These are phyloP conservation scores for Hedychridium roseum DNA, from an alignment of 2,888 invertebrate species.

Conservation along the genomic window DNA sequence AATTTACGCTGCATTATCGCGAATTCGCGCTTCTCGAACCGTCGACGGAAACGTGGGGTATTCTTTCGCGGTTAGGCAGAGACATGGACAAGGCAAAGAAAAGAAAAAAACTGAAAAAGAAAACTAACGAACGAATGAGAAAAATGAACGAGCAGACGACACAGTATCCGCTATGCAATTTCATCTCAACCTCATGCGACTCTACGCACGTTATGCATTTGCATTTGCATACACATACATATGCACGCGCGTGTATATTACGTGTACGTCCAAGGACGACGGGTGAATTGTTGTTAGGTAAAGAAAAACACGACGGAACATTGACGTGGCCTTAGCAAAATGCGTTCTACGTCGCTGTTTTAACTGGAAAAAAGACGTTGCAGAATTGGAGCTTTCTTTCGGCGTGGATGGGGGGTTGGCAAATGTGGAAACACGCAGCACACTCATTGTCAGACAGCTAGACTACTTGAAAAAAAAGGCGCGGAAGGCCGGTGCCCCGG, in stretches of 20 bases:
- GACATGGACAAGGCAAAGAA: not conserved
- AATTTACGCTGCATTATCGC: too few species aligned
- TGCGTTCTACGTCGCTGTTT: conserved; percentile 12
- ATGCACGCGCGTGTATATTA: conserved; percentile 21
- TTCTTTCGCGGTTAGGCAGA: too few species aligned
- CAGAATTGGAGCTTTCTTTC: not conserved
- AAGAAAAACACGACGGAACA: not conserved
- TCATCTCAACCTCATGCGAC: too few species aligned
- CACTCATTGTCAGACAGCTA: conserved; percentile 59
- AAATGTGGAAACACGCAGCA: conserved; percentile 57
- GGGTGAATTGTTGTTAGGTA: not conserved
- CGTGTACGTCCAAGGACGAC: too few species aligned
- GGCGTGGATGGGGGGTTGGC: conserved; percentile 8
- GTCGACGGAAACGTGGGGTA: too few species aligned
- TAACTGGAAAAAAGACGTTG: not conserved
- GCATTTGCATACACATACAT: conserved; percentile 5
- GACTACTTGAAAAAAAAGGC: conserved; percentile 52
- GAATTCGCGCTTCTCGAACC: too few species aligned
- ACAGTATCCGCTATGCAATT: conserved; percentile 59
- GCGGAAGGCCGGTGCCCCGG: conserved; percentile 44
- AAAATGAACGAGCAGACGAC: conserved; percentile 15
- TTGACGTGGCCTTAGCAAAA: conserved; percentile 15
- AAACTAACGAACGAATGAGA: conserved; percentile 11
- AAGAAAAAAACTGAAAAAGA: conserved; percentile 2
- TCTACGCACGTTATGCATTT: not conserved